phyloP scores from a whole-genome alignment of 1,140 invertebrate genomes.

The Sycobia sp. region DNA sequence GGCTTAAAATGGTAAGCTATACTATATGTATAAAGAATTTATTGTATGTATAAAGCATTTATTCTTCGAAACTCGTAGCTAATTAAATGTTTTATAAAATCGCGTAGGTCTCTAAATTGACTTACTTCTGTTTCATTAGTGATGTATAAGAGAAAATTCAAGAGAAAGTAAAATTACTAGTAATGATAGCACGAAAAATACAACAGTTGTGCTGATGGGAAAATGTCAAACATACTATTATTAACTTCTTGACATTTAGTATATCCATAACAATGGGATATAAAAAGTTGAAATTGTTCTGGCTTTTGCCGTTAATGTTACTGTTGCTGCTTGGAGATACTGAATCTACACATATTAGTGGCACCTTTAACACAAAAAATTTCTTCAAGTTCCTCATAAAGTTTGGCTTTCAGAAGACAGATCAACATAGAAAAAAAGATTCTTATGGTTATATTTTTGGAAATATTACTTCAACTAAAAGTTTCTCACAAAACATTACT shows the following conservation, averaged over 20 bases:
- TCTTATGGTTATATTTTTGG: constrained; percentile 95
- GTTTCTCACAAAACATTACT: constrained; percentile 73
- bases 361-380: constrained; percentile 71
- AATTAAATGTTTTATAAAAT: background rate
- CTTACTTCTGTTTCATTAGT: constrained; percentile 29
- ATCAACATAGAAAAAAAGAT: constrained; percentile 76
- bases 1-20: background rate
- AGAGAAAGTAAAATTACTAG: background rate
- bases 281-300: constrained; percentile 18
- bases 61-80: background rate
- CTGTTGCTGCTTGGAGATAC: constrained; percentile 35
- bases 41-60: background rate
- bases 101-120: too few relatives aligned
- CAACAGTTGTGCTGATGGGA: constrained; percentile 12
- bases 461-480: constrained; percentile 79
- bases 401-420: constrained; percentile 97
- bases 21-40: background rate
- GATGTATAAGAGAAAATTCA: background rate
- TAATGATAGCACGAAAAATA: background rate
- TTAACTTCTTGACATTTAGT: constrained; percentile 25
- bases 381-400: constrained; percentile 93
- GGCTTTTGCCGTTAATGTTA: constrained; percentile 27
- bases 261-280: constrained; percentile 4
- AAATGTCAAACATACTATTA: constrained; percentile 22
- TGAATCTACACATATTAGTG: constrained; percentile 64